phyloP scores from a whole-genome alignment of 2,113 vertebrate genomes.

The Ascaphus truei region DNA sequence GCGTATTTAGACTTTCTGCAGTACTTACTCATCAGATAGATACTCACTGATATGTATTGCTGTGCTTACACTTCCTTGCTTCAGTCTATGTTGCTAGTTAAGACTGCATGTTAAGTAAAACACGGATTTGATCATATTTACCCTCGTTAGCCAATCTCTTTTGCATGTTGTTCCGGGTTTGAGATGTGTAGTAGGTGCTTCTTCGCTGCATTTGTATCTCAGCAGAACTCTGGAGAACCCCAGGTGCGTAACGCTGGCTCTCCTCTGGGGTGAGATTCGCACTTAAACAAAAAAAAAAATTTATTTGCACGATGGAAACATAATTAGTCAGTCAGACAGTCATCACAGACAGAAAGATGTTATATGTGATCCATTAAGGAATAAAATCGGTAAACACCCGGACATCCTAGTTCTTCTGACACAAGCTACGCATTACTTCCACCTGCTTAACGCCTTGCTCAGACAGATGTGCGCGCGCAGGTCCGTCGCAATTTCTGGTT shows the following conservation, averaged over 20 bases:
- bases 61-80: background rate
- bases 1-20: too few relatives aligned
- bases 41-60: background rate
- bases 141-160: slow-evolving; percentile 5
- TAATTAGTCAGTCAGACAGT: too few relatives aligned
- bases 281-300: background rate
- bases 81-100: background rate
- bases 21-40: too few relatives aligned
- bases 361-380: too few relatives aligned
- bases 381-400: too few relatives aligned
- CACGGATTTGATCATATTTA: background rate
- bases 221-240: background rate
- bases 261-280: slow-evolving; percentile 5
- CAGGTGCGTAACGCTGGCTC: background rate
- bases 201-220: background rate
- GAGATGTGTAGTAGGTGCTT: background rate
- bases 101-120: background rate
- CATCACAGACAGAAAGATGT: too few relatives aligned
- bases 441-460: too few relatives aligned
- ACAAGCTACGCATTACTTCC: too few relatives aligned
- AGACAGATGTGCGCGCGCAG: too few relatives aligned
- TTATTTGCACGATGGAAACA: too few relatives aligned
- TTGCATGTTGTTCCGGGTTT: slow-evolving; percentile 2
- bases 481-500: too few relatives aligned
- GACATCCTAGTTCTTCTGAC: too few relatives aligned